Conservation (phyloP, 2,113 vertebrate species). For the Ptilonorhynchus violaceus region DNA sequence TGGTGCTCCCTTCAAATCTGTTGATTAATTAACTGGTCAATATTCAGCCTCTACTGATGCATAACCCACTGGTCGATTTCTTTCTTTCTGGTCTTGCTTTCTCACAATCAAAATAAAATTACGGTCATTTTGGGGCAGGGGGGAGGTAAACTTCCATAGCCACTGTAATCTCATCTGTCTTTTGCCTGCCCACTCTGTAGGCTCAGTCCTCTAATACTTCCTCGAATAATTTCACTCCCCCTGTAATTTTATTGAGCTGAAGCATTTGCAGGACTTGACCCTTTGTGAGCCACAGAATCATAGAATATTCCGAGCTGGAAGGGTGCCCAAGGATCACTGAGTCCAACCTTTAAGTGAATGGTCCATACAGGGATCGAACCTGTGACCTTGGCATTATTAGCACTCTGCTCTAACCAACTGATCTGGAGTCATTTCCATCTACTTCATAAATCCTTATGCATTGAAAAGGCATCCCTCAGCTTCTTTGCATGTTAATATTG, state of each 20-base stretch:
- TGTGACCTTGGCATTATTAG: neutral
- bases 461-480: neutral
- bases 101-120: neutral
- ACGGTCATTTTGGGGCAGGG: neutral
- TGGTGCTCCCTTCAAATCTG: neutral
- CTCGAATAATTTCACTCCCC: neutral
- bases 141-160: neutral
- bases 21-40: neutral
- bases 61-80: neutral
- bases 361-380: neutral
- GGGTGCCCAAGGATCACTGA: neutral
- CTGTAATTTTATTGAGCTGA: neutral
- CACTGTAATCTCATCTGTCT: neutral
- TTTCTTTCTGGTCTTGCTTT: neutral
- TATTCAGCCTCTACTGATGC: neutral
- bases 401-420: neutral
- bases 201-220: neutral
- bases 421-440: neutral
- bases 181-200: neutral
- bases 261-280: neutral
- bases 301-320: neutral
- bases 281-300: neutral
- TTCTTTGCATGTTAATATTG: constrained; percentile 17
- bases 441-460: neutral
- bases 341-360: neutral